Evolutionary conservation across 2,888 invertebrate species (phyloP), one percentile per base, ranked within the genome.

Genomic region (Eupithecia vulgata): DNA sequence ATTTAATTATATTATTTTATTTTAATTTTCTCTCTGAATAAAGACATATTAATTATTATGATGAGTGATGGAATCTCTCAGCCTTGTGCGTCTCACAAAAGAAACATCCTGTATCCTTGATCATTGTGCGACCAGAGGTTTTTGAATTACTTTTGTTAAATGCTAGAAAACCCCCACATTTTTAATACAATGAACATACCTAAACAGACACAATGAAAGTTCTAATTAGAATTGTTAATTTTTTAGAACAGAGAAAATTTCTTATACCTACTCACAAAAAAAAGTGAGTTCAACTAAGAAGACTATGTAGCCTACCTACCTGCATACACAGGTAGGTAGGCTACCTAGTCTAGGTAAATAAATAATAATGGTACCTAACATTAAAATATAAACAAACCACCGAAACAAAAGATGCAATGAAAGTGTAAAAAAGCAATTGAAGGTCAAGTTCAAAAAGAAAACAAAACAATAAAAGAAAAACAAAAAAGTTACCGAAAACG

Each of bases 401-500:
- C 21, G 12, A 57, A 57, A 57, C 57, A 57, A 67, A 15, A 48
- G 21, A 17, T 6, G 48, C 30, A 40, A 34, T 30, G 62, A 52
- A 62, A 30, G 48, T 48, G 13, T 37, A 42, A 64, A 1, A 8
- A 61, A 35, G 59, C 21, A 68, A 25, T 25, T 30, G 34, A 68
- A 59, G 17, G 52, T 61, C 13, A 70, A 17, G 62, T 42, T 30
- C 25, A 68, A 35, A 59, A 21, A 61, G 57, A 57, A 25, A 35
- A 21, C 15, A 8, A 52, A 15, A 64, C 6, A 25, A 25, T 37
- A 71, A 68, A 66, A 30, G 8, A 37, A 37, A 67, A 70, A 72
- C 59, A 72, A 72, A 76, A 68, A 59, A 69, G 61, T 74, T 72
- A 71, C 72, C 71, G 74, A 57, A 45, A 65, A 57, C 61, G 72